Base-by-base conservation (phyloP, 2,888 invertebrate genomes). In the Nomada goodeniana region DNA sequence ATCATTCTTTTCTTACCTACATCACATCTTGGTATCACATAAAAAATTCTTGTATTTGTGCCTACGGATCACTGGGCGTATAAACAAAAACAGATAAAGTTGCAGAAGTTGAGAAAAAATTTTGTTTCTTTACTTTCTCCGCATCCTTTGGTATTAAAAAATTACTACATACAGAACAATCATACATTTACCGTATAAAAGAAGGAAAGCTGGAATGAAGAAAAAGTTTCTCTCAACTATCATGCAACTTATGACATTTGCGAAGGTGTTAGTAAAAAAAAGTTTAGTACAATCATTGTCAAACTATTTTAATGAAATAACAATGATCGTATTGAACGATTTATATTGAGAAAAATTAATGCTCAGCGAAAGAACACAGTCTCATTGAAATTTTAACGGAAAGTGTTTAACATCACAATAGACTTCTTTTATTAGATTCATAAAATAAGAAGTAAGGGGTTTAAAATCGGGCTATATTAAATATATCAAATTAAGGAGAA, bases 31-130 rank as follows among this genome's bases (percentile, higher is more conserved):
- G 20, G 13, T 80, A 26, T n/a, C 75, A 13, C 42, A 55, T 52
- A 47, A 60, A 42, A 13, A 73, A 59, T 76, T 81, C 65, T 80
- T 81, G 50, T 78, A 74, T 82, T 74, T 64, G 74, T 83, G 82
- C 78, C 74, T 78, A 82, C 78, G 70, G 74, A 78, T 72, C 74
- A 63, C 55, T 68, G n/a, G 74, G 52, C 60, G 67, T 71, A 74
- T 64, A 67, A 75, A 70, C 57, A 60, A 26, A 42, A n/a, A 26
- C 63, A 55, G 50, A 71, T 47, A 57, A 36, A 70, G 55, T 44
- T 65, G 52, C 53, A 53, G 47, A 80, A 68, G 61, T 63, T 47
- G 5, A 73, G 23, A 61, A 57, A 53, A 23, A 78, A n/a, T 60
- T 68, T 72, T 72, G 64, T 68, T 23, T 59, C 68, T 44, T 18